Evolutionary conservation across 2,888 invertebrate genomes (phyloP), one percentile per base, ranked within the genome.

Genomic region (Coelogynopora nodosa): DNA sequence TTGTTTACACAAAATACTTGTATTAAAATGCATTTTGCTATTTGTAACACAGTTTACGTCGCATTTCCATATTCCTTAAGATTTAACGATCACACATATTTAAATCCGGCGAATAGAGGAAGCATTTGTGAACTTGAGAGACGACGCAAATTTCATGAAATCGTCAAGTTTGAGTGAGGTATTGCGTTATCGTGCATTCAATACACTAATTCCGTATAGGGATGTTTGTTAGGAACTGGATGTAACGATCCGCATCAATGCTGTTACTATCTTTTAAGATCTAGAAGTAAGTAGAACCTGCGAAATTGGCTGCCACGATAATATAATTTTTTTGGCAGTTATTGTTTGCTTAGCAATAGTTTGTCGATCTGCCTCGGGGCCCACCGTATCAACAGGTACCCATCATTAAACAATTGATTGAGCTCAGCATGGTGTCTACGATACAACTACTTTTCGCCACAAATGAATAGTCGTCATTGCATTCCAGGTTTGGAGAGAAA

Each of bases 401-500:
- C 18, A 49, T 49, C 27, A 26, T 74, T 26, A 23, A 74, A 74
- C 5, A 74, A n/a, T 5, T 74, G 74, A 74, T 23, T 74, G 74
- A 74, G 23, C 27, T 26, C 18, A 2, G 5, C 10, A 74, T 74
- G 18, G 74, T 74, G 74, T 74, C 5, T 74, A 74, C 74, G 23
- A 74, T 74, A 23, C 74, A 26, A 74, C 74, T 5, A 74, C 74
- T 74, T 74, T 74, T 74, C 74, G 23, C 23, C 5, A 23, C 18
- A 74, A 74, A 23, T 2, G 5, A 74, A 74, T 74, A 74, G 23
- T 74, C 27, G 5, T 74, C 23, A 10, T 74, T 26, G 74, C 23
- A 74, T 74, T n/a, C 74, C 74, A 74, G 10, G 74, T 23, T 74
- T 74, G 74, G 27, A 74, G 74, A 74, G 74, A 74, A 74, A n/a